Percentiles rank a stretch among this genome's conserved stretches.
Evolutionary conservation across 2,797 vertebrate genomes (phyloP).

Genomic region (Sebastes nivosus): DNA sequence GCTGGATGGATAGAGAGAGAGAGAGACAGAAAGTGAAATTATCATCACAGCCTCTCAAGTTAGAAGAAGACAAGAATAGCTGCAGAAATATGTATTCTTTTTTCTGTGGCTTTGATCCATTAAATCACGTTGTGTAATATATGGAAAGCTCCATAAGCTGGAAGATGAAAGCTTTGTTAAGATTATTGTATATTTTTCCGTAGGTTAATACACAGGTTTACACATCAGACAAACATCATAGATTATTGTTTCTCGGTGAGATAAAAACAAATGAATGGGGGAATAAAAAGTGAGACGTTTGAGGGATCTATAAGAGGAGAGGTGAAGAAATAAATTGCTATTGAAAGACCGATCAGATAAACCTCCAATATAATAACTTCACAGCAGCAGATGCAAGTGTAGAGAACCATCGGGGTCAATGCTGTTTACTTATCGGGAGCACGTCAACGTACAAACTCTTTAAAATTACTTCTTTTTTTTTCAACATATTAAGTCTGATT

Average conservation of each 20-base stretch:
- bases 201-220: neutral
- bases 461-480: neutral
- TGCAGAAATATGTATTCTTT: neutral
- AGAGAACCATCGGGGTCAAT: neutral
- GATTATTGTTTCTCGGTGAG: neutral
- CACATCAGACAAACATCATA: neutral
- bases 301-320: neutral
- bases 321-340: neutral
- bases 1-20: slow-evolving; percentile 41
- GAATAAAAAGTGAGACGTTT: neutral
- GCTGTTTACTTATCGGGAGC: neutral
- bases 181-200: neutral
- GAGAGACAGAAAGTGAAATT: slow-evolving; percentile 31
- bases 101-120: neutral
- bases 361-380: neutral
- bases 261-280: neutral
- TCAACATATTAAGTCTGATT: neutral
- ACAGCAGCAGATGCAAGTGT: neutral
- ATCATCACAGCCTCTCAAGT: neutral
- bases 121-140: neutral
- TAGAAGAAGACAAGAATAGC: neutral
- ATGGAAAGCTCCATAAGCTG: neutral
- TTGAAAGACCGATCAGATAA: slow-evolving; percentile 2
- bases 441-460: neutral
- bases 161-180: neutral